Percentiles rank a stretch among this genome's conserved stretches.
phyloP scores from a whole-genome alignment of 1,140 invertebrate species.

The Probaryconus sp. region DNA sequence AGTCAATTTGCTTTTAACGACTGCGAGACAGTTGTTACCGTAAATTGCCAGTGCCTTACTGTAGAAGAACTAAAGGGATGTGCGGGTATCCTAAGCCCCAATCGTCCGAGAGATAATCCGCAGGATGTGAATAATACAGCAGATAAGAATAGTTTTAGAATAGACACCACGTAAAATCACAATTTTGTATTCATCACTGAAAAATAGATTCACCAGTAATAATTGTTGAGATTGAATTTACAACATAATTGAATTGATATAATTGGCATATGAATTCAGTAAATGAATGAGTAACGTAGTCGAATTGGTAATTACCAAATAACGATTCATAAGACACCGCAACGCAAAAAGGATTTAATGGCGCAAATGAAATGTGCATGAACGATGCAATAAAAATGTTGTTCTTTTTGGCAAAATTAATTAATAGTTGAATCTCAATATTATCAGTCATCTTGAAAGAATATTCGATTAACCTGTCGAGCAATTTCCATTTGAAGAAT shows the following conservation, averaged over 20 bases:
- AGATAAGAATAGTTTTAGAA: constrained; percentile 21
- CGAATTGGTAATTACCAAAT: too few species aligned
- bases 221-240: too few species aligned
- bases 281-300: too few species aligned
- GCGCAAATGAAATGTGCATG: not conserved
- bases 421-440: constrained; percentile 47
- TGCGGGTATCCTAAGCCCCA: not conserved
- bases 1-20: constrained; percentile 3
- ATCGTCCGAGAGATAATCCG: constrained; percentile 13
- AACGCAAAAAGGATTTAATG: not conserved
- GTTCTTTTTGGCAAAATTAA: constrained; percentile 23
- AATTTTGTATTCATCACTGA: constrained; percentile 9
- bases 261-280: too few species aligned
- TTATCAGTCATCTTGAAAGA: constrained; percentile 31
- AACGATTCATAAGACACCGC: not conserved
- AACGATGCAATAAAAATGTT: constrained; percentile 14
- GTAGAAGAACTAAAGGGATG: not conserved
- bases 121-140: constrained; percentile 20
- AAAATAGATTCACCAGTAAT: too few species aligned
- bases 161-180: constrained; percentile 10
- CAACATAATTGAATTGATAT: too few species aligned
- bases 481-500: constrained; percentile 30
- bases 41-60: not conserved
- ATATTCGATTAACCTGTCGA: constrained; percentile 32
- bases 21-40: constrained; percentile 5